These are phyloP conservation scores for Pseudorectes ferrugineus DNA, from an alignment of 2,113 vertebrate genomes.

Conservation along the genomic window DNA sequence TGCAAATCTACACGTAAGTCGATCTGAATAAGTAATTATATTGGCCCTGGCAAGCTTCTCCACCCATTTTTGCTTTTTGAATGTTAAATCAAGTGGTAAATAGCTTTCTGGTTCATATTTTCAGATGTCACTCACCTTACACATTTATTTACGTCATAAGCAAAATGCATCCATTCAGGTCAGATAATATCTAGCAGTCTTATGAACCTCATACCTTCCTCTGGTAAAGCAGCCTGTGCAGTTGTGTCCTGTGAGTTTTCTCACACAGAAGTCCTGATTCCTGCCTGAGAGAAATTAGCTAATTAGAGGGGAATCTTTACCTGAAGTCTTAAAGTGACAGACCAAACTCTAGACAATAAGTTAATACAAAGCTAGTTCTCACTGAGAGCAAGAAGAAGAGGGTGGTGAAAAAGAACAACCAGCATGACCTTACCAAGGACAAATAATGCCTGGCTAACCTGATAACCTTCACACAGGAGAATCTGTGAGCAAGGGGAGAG, in stretches of 20 bases:
- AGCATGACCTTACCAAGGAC: not conserved
- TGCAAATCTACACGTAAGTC: not conserved
- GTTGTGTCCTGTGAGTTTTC: not conserved
- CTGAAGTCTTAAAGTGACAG: not conserved
- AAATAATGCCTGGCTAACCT: not conserved
- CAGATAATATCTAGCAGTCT: not conserved
- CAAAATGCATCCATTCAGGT: not conserved
- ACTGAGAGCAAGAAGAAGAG: not conserved
- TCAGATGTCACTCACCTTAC: not conserved
- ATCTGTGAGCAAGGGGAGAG: not conserved
- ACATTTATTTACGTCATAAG: not conserved
- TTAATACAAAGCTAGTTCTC: not conserved
- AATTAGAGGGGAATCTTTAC: not conserved
- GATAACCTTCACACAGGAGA: not conserved
- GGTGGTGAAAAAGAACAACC: not conserved
- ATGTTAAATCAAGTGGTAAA: not conserved
- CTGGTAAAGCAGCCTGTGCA: not conserved
- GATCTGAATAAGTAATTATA: not conserved
- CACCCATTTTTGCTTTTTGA: not conserved
- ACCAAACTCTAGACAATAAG: not conserved
- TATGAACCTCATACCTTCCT: rapidly evolving
- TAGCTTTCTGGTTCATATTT: not conserved
- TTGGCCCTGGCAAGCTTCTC: not conserved
- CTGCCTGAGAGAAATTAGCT: not conserved
- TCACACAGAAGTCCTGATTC: not conserved